Base-by-base conservation (phyloP, 2,797 vertebrate genomes). In the Sphenodon punctatus region DNA sequence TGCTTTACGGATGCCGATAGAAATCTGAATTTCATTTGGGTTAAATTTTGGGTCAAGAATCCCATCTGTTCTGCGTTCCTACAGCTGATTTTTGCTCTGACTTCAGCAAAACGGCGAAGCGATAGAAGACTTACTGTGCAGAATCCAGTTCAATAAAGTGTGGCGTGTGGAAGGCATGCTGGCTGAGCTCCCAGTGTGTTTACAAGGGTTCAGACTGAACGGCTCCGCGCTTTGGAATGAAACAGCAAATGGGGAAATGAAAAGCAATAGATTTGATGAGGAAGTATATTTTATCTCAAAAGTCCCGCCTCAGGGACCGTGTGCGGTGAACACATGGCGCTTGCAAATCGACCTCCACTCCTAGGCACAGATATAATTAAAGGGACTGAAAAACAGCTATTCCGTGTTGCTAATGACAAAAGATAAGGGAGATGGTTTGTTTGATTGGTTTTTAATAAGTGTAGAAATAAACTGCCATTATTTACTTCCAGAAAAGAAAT, bases 101-200 rank as follows among this genome's bases (percentile, higher is more conserved):
- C 25, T 49, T 4, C 19, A 70, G 53, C 39, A 71, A 38, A 78
- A 51, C 3, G 22, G 2, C 3, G 23, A 10, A 30, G 46, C 80
- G 65, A 48, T 27, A 61, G 41, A 2, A 59, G 5, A 32, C 36
- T 4, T 23, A 68, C 30, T 22, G 6, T 0, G 12, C 23, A 48
- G 25, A 65, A 53, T 46, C 38, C 20, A 12, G 10, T 34, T 16
- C 23, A 5, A 41, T 64, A 27, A 7, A 10, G 23, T 4, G 0
- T 41, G 16, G 0, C 0, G 6, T 20, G 8, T 4, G 2, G 3
- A 2, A 1, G 20, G 11, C 7, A 36, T 22, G 12, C 8, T n/a
- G 63, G 30, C 20, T 17, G 58, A 16, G 4, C 27, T n/a, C 15
- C 27, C 51, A n/a, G n/a, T n/a, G n/a, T n/a, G n/a, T n/a, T n/a